Base-by-base conservation (phyloP, 2,797 vertebrate species). In the Moxostoma hubbsi region DNA sequence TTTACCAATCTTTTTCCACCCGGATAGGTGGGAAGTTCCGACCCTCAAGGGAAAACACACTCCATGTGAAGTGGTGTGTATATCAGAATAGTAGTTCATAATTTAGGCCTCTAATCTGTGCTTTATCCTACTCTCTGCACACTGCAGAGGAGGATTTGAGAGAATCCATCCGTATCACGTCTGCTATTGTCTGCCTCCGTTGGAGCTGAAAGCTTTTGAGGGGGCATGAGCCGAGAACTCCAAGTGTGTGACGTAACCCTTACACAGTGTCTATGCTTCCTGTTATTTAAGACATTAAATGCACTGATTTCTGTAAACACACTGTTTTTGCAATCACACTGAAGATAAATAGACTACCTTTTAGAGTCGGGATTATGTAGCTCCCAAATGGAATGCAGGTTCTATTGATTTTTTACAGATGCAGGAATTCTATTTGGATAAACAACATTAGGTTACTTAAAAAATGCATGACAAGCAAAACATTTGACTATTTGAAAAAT, bases 41-140 rank as follows among this genome's bases (percentile, higher is more conserved):
- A 24, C 46, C 51, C 18, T 61, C 71, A 61, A 58, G 88, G 87
- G 62, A 70, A 74, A 79, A 66, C 51, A 24, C n/a, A 50, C 69
- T 71, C 15, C 24, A 10, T 68, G 70, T 82, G 84, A 83, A 85
- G 86, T 87, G 83, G 88, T 90, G 87, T 92, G 85, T 88, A 86
- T 91, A 88, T 92, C 89, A 72, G 46, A 88, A 86, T 89, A 93
- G 93, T 90, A 86, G 91, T 80, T 73, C 82, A 82, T 85, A 86
- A 92, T 93, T 92, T 89, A 89, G 80, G 9, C 62, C 67, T 85
- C 86, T 92, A 93, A 93, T 93, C 85, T 86, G 81, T 79, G 88
- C 85, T 89, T 93, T 93, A 91, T 92, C 91, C 83, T 84, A 81
- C 77, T 79, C 12, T 4, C 81, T 87, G 84, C 86, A 81, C 81